Evolutionary conservation across 2,113 vertebrate genomes (phyloP).

Genomic region (Odontophorus gujanensis): DNA sequence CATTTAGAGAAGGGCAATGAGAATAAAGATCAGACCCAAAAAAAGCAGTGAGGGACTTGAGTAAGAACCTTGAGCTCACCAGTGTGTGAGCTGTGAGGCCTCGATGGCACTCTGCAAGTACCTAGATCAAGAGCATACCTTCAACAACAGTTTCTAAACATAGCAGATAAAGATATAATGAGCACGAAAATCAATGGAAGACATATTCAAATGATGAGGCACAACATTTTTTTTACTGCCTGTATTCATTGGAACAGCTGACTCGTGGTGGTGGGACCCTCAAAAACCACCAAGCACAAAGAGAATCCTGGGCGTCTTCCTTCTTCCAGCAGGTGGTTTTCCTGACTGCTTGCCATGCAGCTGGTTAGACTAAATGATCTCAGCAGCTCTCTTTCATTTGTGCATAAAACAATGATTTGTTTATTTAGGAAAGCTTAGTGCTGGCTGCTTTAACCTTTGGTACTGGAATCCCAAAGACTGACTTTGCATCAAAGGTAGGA

Average conservation of each 20-base stretch:
- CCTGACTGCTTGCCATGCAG: background rate
- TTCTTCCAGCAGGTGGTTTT: background rate
- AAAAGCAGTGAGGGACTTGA: background rate
- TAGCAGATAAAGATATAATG: background rate
- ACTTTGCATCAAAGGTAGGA: background rate
- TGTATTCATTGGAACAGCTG: background rate
- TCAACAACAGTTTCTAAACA: background rate
- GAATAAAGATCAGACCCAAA: background rate
- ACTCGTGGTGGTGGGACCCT: background rate
- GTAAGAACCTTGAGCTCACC: background rate
- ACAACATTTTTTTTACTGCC: background rate
- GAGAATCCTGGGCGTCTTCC: background rate
- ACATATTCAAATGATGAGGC: background rate
- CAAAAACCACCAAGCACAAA: background rate
- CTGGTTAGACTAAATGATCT: background rate
- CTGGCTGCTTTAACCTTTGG: background rate
- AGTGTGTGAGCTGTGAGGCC: background rate
- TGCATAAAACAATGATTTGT: background rate
- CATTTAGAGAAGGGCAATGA: background rate
- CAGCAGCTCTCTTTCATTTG: background rate
- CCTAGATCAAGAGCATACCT: background rate
- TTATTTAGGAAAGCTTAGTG: background rate
- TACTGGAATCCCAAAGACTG: background rate
- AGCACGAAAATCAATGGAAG: background rate
- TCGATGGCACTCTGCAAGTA: background rate